These are phyloP conservation scores for Glyphotaelius pellucidus DNA, from an alignment of 2,888 invertebrate genomes.

Conservation along the genomic window DNA sequence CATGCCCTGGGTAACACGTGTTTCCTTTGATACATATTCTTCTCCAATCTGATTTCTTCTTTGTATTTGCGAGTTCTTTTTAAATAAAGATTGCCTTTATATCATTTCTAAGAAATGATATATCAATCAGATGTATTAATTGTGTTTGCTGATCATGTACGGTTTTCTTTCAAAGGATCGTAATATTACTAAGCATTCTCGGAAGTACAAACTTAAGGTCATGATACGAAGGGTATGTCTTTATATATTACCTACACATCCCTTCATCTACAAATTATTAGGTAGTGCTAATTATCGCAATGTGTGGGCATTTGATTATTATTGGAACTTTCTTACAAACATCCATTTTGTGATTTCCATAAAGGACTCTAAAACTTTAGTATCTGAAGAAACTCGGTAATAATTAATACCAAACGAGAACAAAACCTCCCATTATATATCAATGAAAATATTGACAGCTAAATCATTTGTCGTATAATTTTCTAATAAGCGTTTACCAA, in stretches of 20 bases:
- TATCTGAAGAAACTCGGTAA: too few relatives aligned
- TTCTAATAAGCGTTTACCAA: too few relatives aligned
- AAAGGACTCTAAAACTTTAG: too few relatives aligned
- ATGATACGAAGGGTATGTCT: background rate
- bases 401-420: too few relatives aligned
- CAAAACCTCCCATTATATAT: too few relatives aligned
- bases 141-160: background rate
- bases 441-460: too few relatives aligned
- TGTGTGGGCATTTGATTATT: too few relatives aligned
- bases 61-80: background rate
- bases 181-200: background rate
- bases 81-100: background rate
- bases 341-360: too few relatives aligned
- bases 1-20: background rate
- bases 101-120: background rate
- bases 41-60: background rate
- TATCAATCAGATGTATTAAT: background rate
- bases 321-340: too few relatives aligned
- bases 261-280: too few relatives aligned
- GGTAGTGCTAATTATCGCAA: too few relatives aligned
- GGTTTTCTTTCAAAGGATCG: background rate
- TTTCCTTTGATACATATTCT: background rate
- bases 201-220: background rate
- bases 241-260: background rate
- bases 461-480: too few relatives aligned